Percentiles rank a stretch among this genome's conserved stretches.
Conservation (phyloP, 2,888 invertebrate genomes). For the Dione juno region DNA sequence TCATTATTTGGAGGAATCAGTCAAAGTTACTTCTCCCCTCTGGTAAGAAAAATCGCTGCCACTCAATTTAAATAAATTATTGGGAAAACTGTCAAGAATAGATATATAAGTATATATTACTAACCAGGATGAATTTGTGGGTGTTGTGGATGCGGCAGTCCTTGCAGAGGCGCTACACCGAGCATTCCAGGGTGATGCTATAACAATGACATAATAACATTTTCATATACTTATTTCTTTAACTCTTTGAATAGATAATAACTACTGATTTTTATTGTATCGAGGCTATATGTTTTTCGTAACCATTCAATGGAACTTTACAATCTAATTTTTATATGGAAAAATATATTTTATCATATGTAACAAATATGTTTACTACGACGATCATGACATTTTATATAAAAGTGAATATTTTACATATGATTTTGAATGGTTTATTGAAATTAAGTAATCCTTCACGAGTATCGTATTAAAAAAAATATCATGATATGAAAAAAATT, state of each 20-base stretch:
- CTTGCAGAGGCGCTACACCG: conserved; percentile 76
- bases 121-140: conserved; percentile 80
- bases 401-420: too few species aligned
- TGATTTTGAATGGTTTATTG: too few species aligned
- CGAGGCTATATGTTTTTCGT: conserved; percentile 1
- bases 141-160: conserved; percentile 82
- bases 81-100: neutral
- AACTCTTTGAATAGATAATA: neutral
- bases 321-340: neutral
- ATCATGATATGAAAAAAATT: too few species aligned
- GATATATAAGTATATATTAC: conserved; percentile 39
- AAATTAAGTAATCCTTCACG: too few species aligned
- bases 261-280: neutral
- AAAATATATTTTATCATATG: neutral
- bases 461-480: too few species aligned
- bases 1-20: too few species aligned
- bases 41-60: too few species aligned
- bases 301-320: conserved; percentile 36
- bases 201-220: conserved; percentile 48
- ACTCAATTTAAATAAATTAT: too few species aligned
- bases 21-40: too few species aligned
- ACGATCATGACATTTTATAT: too few species aligned
- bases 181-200: conserved; percentile 82
- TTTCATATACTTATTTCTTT: neutral
- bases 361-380: too few species aligned